Evolutionary conservation across 2,888 invertebrate genomes (phyloP), one percentile per base, ranked within the genome.

Genomic region (Limnephilus lunatus): DNA sequence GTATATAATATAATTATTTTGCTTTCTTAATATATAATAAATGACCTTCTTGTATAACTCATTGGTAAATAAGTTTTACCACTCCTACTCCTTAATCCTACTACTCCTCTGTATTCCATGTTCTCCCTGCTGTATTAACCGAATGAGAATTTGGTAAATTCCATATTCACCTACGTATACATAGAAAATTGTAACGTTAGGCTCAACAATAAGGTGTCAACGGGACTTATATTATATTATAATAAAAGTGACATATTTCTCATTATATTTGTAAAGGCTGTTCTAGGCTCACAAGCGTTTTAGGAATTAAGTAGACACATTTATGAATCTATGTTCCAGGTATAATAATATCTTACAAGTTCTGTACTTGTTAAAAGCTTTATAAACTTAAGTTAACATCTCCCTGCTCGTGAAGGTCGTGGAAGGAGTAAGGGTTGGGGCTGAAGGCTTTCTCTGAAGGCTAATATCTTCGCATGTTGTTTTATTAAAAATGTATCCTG

Each of bases 321-420:
- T 25, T 25, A 68, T 68, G n/a, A 68, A 68, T 68, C 68, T 9
- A 68, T 25, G 25, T 68, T n/a, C 19, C 68, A 68, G 68, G n/a
- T 25, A 68, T n/a, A n/a, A 30, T 7, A 82, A 31, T 30, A 82
- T 31, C 82, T 82, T 19, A 82, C 31, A 25, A 82, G 32, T 82
- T 82, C 15, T 82, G 15, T 32, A 32, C 68, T 68, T 53, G 87
- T 87, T 87, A 87, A 87, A 87, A 87, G 87, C 87, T 87, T 87
- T 87, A 14, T 32, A 87, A 87, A 68, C 87, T 87, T 87, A 53
- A 53, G 68, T 32, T 25, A 68, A 32, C 32, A 30, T 87, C 32
- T 68, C 53, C 31, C 32, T 32, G 87, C 53, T 15, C 53, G 31
- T 87, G 87, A 31, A 31, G 32, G 53, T 68, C 32, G 68, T 53